Evolutionary conservation across 1,140 invertebrate species (phyloP).

Genomic region (Tachypleus tridentatus): DNA sequence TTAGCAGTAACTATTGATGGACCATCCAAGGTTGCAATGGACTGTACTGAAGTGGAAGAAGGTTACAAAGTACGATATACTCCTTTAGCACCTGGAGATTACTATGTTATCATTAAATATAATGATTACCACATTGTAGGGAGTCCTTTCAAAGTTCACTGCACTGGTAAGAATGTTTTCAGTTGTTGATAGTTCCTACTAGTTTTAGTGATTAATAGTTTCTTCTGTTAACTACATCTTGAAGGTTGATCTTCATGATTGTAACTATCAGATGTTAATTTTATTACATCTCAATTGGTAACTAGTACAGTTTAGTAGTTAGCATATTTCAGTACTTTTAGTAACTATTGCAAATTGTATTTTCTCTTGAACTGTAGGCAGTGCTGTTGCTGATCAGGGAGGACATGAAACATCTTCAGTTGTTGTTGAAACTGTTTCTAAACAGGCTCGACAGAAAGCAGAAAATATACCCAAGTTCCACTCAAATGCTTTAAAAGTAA

Average conservation of each 20-base stretch:
- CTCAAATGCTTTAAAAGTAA: constrained; percentile 80
- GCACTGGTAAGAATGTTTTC: constrained; percentile 19
- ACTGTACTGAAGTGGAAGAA: constrained; percentile 87
- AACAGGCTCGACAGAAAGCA: constrained; percentile 50
- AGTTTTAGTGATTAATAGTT: too few species aligned
- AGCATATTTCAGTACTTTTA: too few species aligned
- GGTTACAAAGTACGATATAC: constrained; percentile 96
- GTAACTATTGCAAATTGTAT: too few species aligned
- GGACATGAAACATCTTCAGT: constrained; percentile 80
- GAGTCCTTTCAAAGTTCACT: constrained; percentile 72
- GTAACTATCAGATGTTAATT: too few species aligned
- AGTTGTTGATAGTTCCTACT: too few species aligned
- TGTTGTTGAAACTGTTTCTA: constrained; percentile 85
- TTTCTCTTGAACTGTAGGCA: constrained; percentile 7
- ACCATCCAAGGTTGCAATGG: constrained; percentile 89
- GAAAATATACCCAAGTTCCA: constrained; percentile 67
- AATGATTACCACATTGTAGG: constrained; percentile 89
- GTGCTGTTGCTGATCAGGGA: constrained; percentile 40
- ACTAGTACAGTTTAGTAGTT: too few species aligned
- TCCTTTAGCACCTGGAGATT: constrained; percentile 83
- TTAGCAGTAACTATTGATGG: constrained; percentile 88
- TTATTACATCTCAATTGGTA: too few species aligned
- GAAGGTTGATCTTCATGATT: too few species aligned
- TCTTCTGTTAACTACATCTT: background rate
- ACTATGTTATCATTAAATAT: constrained; percentile 90